Percentiles rank a stretch among this genome's conserved stretches.
These are phyloP conservation scores for Corythoichthys haematopterus DNA, from an alignment of 2,113 vertebrate species.

Conservation along the genomic window DNA sequence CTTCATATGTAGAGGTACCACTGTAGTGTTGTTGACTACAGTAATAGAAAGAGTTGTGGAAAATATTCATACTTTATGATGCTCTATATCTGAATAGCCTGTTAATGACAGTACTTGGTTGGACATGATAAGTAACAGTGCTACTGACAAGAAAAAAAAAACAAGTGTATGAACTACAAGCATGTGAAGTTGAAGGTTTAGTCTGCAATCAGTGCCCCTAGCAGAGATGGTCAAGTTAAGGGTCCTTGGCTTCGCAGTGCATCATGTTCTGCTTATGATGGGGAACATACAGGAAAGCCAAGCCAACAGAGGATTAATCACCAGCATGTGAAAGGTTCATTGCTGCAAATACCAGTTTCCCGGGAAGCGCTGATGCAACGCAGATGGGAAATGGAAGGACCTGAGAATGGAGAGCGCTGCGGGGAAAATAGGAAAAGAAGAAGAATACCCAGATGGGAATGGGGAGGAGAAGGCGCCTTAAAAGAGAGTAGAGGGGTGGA, in stretches of 20 bases:
- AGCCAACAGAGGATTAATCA: constrained; percentile 41
- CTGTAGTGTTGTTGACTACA: too few species aligned
- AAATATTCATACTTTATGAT: not conserved
- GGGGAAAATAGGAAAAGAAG: constrained; percentile 29
- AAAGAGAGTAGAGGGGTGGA: not conserved
- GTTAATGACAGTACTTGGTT: not conserved
- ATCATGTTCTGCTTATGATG: not conserved
- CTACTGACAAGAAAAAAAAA: not conserved
- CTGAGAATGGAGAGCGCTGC: constrained; percentile 15
- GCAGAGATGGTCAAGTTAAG: not conserved
- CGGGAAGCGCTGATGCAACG: constrained; percentile 53
- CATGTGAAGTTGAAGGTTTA: not conserved
- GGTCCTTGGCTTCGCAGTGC: constrained; percentile 8
- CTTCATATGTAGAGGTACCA: too few species aligned
- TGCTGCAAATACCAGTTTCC: constrained; percentile 30
- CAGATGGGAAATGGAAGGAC: constrained; percentile 59
- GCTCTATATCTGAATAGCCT: not conserved
- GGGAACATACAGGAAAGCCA: not conserved
- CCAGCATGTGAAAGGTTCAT: constrained; percentile 23
- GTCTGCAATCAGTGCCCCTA: not conserved
- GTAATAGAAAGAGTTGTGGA: not conserved
- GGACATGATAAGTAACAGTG: not conserved
- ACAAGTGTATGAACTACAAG: not conserved
- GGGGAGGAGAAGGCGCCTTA: not conserved
- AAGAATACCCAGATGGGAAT: constrained; percentile 19